Base-by-base conservation (phyloP, 1,140 invertebrate species). In the Rhysida immarginata region DNA sequence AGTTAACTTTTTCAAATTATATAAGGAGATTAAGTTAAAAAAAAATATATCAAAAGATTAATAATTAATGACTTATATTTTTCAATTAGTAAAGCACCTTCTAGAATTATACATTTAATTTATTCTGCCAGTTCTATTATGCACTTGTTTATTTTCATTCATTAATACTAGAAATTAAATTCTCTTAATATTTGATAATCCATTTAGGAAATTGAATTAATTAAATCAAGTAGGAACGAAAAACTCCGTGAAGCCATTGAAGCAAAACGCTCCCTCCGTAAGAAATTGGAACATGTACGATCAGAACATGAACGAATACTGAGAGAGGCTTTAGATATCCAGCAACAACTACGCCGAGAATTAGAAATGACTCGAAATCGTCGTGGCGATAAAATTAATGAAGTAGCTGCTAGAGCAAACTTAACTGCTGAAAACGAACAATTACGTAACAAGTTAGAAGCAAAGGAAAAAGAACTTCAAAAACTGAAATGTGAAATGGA, bases 181-280 rank as follows among this genome's bases (percentile, higher is more conserved):
- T n/a, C n/a, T n/a, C n/a, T n/a, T n/a, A 20, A 11, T 11, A 49
- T 25, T 54, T 54, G 8, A 2, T 5, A 16, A 51, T 54, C 2
- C 25, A 3, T 54, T 35, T 50, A 56, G 55, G 45, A 56, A 26
- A 8, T 56, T 13, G 48, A 56, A 50, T 27, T 23, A 18, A 8
- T 27, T 8, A 49, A 24, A n/a, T 11, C 18, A 11, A 25, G 45
- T 8, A 56, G 35, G n/a, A 24, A 35, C 2, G 55, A 56, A 43
- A 20, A 42, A n/a, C 21, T 56, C 3, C 2, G 55, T 51, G 55
- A 56, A 41, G 55, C 55, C 2, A n/a, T 25, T 42, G 46, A 56
- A 42, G 18, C 55, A 23, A 56, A 56, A 25, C 55, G 55, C 18
- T 5, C 11, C 8, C 41, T 56, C 14, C 45, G 55, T 18, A 56